Conservation (phyloP, 2,113 vertebrate species). For the Fukomys damarensis region DNA sequence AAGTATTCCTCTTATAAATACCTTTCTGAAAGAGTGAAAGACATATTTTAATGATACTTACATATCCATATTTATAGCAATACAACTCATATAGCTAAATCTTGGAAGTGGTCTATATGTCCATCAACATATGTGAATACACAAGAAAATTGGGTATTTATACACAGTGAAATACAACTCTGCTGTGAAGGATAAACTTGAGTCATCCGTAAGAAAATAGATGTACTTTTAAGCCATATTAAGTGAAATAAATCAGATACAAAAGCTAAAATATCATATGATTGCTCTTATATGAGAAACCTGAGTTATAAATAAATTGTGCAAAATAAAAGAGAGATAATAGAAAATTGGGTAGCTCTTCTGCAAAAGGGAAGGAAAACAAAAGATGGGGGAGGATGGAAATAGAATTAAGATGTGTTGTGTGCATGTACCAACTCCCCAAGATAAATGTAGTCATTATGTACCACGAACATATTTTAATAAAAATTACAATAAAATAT, state of each 20-base stretch:
- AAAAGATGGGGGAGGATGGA: not conserved
- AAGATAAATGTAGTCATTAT: not conserved
- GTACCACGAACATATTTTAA: not conserved
- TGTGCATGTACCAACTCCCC: not conserved
- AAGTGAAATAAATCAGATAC: not conserved
- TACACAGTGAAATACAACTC: not conserved
- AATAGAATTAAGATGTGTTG: not conserved
- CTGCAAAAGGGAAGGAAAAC: not conserved
- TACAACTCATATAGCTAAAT: not conserved
- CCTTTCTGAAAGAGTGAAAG: not conserved
- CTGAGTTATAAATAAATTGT: not conserved
- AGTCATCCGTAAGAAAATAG: not conserved
- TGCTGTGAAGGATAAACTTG: not conserved
- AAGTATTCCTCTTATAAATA: not conserved
- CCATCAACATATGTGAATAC: not conserved
- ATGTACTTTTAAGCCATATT: not conserved
- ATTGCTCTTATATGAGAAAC: not conserved
- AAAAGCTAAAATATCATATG: not conserved
- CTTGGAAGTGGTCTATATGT: not conserved
- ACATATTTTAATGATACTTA: not conserved
- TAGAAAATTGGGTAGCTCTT: not conserved
- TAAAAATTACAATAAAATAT: not conserved
- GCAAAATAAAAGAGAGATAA: not conserved
- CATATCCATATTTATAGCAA: not conserved
- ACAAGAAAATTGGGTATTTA: not conserved